A percentile compares a stretch with the other conserved stretches of the same genome.
Evolutionary conservation across 2,797 vertebrate species (phyloP).

Genomic region (Manis pentadactyla): DNA sequence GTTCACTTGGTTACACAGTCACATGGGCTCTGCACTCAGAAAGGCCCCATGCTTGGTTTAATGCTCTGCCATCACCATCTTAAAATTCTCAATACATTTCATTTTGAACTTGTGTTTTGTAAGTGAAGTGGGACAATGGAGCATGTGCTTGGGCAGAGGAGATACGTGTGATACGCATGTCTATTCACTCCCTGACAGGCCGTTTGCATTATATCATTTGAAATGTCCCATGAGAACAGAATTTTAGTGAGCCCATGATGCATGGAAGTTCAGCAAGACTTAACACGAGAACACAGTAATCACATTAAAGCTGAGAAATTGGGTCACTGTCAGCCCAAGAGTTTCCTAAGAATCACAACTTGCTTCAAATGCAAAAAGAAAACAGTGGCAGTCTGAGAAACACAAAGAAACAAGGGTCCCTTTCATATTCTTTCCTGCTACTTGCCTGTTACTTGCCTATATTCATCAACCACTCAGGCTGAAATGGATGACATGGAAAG

Average conservation of each 20-base stretch:
- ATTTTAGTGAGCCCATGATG: background rate
- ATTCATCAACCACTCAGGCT: background rate
- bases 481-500: background rate
- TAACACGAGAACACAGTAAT: background rate
- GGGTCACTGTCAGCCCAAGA: background rate
- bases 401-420: background rate
- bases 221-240: background rate
- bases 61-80: background rate
- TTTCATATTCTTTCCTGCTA: background rate
- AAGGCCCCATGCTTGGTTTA: background rate
- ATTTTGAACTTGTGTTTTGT: background rate
- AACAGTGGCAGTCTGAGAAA: background rate
- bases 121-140: background rate
- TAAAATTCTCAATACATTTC: background rate
- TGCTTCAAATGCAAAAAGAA: background rate
- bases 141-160: background rate
- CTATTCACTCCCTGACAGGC: background rate
- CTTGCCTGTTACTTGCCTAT: background rate
- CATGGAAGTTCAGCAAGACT: background rate
- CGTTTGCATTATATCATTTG: background rate
- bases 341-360: background rate
- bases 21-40: background rate
- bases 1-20: no score
- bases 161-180: background rate
- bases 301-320: background rate